Percentiles rank a stretch among this genome's conserved stretches.
Evolutionary conservation across 1,140 invertebrate species (phyloP).

Genomic region (Lepidurus arcticus): DNA sequence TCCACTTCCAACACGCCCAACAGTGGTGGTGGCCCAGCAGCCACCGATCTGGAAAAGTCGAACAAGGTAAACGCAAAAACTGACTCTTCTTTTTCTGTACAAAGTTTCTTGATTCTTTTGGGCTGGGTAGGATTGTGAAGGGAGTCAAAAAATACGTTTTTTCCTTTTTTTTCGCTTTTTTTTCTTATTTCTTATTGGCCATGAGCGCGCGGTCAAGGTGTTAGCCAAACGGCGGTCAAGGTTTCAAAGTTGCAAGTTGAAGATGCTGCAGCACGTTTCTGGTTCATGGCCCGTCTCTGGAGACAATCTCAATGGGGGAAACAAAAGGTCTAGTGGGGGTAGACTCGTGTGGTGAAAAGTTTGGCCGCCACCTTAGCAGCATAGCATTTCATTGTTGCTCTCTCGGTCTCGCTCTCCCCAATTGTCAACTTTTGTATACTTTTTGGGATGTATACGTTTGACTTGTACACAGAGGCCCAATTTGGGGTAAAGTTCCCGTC

Average conservation of each 20-base stretch:
- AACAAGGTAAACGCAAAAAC: neutral
- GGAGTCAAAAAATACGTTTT: neutral
- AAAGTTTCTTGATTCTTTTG: too few relatives aligned
- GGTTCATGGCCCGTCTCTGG: conserved; percentile 1
- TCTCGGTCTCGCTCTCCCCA: neutral
- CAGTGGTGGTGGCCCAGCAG: neutral
- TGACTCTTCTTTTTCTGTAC: neutral
- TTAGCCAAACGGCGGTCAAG: neutral
- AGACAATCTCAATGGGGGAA: conserved; percentile 6
- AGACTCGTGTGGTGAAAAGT: neutral
- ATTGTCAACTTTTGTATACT: conserved; percentile 9
- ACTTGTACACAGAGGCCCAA: neutral
- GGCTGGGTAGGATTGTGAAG: neutral
- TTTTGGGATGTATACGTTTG: neutral
- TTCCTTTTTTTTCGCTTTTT: neutral
- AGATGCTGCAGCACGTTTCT: conserved; percentile 17
- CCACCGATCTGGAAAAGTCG: neutral
- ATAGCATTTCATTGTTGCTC: neutral
- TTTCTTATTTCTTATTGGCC: too few relatives aligned
- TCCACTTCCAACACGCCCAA: neutral
- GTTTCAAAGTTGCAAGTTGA: conserved; percentile 15
- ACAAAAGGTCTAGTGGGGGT: neutral
- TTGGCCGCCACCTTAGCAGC: too few relatives aligned
- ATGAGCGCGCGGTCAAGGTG: neutral
- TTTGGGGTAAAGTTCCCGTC: neutral